Evolutionary conservation across 2,797 vertebrate genomes (phyloP).

Genomic region (Poeciliopsis gracilis): DNA sequence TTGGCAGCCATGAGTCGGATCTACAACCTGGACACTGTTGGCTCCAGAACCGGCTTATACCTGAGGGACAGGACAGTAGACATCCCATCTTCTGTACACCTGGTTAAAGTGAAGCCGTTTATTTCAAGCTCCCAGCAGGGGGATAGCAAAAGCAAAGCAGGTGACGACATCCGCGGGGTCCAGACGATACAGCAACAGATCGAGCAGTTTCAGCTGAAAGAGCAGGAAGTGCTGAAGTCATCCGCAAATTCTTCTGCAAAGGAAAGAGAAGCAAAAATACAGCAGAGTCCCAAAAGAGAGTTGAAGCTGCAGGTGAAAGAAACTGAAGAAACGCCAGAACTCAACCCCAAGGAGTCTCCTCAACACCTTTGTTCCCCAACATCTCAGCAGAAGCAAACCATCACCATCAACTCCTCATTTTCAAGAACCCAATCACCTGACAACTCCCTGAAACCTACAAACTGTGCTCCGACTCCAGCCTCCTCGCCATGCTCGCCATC

Average conservation of each 20-base stretch:
- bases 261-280: constrained; percentile 49
- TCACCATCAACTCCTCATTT: constrained; percentile 41
- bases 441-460: constrained; percentile 43
- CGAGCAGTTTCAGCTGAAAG: constrained; percentile 78
- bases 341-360: constrained; percentile 33
- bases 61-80: constrained; percentile 69
- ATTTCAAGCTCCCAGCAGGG: constrained; percentile 51
- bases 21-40: constrained; percentile 77
- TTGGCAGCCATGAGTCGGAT: constrained; percentile 81
- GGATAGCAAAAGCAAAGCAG: constrained; percentile 51
- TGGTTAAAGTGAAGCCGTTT: constrained; percentile 67
- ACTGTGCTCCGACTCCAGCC: constrained; percentile 50
- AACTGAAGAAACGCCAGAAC: constrained; percentile 27
- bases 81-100: constrained; percentile 61
- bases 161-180: constrained; percentile 63
- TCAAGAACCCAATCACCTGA: constrained; percentile 64
- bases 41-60: constrained; percentile 72
- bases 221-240: constrained; percentile 67
- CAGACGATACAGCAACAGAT: constrained; percentile 78
- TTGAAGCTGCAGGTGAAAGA: constrained; percentile 50
- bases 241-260: constrained; percentile 32
- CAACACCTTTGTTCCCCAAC: constrained; percentile 36
- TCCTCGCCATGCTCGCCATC: constrained; percentile 62
- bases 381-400: constrained; percentile 55
- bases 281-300: constrained; percentile 44